Base-by-base conservation (phyloP, 1,140 invertebrate species). In the Rhynchophorus ferrugineus region DNA sequence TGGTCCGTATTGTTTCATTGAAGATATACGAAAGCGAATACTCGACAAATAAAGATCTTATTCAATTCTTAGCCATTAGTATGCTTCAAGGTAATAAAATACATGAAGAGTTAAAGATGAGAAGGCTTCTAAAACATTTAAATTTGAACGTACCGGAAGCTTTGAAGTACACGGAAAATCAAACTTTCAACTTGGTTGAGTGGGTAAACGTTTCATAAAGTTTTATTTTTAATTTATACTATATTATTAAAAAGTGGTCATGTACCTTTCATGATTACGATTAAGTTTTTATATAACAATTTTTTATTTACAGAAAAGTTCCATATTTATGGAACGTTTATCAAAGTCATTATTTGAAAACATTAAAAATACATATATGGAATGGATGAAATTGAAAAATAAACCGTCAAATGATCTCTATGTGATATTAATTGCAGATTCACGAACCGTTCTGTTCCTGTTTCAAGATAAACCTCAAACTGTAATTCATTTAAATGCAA, bases 91-190 rank as follows among this genome's bases (percentile, higher is more conserved):
- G 68, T 6, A 69, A 69, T 43, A 41, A 53, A 34, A 67, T 68
- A 45, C 61, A 69, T 46, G 59, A 65, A 19, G 39, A 54, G 7
- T 45, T 70, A 14, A 63, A 64, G 44, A 14, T 29, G 5, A 60
- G 52, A 42, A 62, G 61, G 1, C n/a, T 44, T 11, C 42, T 69
- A 16, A 58, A 61, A 42, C 55, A 67, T 42, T 42, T 64, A 3
- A 69, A 68, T 60, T 50, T 70, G 24, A 68, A 65, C 17, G 60
- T 69, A 11, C 68, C 68, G 7, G 66, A 69, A 57, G 66, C 66
- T 1, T 56, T 69, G 13, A 56, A 60, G 37, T 63, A 49, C 49
- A 62, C 61, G 8, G 61, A 60, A 43, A 38, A 56, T n/a, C 48
- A 58, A 34, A 44, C 49, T 3, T 33, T 13, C 7, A 57, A 59